phyloP scores from a whole-genome alignment of 1,140 invertebrate species.

The Eueides isabella region DNA sequence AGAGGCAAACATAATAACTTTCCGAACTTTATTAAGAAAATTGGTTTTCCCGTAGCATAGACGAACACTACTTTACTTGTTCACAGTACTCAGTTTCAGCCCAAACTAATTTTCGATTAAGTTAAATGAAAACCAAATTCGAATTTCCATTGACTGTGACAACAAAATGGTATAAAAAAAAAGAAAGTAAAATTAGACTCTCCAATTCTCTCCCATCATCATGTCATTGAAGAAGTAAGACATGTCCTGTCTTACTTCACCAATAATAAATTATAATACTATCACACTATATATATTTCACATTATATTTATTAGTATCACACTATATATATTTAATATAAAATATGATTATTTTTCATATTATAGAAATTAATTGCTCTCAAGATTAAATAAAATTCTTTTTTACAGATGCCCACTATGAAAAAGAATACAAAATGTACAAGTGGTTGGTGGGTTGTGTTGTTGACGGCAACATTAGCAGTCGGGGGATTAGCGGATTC shows the following conservation, averaged over 20 bases:
- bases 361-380: not conserved
- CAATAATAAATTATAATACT: too few relatives aligned
- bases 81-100: not conserved
- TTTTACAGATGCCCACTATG: constrained; percentile 65
- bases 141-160: not conserved
- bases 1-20: constrained; percentile 39
- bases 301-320: too few relatives aligned
- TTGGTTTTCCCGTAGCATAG: constrained; percentile 52
- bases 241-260: too few relatives aligned
- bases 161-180: too few relatives aligned
- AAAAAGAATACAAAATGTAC: constrained; percentile 64
- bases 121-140: not conserved
- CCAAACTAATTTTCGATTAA: not conserved
- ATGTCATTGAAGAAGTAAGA: too few relatives aligned
- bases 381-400: constrained; percentile 26
- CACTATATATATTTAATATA: too few relatives aligned
- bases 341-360: not conserved
- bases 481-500: constrained; percentile 53
- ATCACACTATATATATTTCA: too few relatives aligned
- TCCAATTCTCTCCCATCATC: too few relatives aligned
- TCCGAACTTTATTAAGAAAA: constrained; percentile 61
- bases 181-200: too few relatives aligned
- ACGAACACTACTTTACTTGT: constrained; percentile 13
- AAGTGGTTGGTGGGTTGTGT: constrained; percentile 70
- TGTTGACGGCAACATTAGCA: constrained; percentile 61